Evolutionary conservation across 2,888 invertebrate species (phyloP), one percentile per base, ranked within the genome.

Genomic region (Volucella inanis): DNA sequence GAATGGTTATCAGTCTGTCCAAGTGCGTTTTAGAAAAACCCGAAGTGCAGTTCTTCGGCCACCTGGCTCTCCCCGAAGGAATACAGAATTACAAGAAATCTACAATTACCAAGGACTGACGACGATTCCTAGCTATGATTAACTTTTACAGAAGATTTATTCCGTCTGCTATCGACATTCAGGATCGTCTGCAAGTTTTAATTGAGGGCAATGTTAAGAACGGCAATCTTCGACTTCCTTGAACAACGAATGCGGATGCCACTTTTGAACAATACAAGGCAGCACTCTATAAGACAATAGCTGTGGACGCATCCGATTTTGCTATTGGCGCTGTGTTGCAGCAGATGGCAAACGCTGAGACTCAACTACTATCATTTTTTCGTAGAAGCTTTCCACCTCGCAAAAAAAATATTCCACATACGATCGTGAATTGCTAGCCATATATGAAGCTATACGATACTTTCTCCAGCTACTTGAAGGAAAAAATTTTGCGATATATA

Each of bases 21-120:
- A 87, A 87, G 47, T 87, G 82, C 2, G 41, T 75, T 1, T 79
- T 87, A 8, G 59, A 14, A 11, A 14, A 41, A 54, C 12, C n/a
- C 14, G 39, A 59, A 45, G 74, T 79, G 41, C 61, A 52, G 75
- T 74, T 74, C 31, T 38, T 64, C 18, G 15, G 38, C 22, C 50
- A 45, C 6, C 18, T 49, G 14, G 50, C 50, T 22, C 49, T 49
- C 15, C 10, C 18, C 2, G 18, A n/a, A 67, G 14, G 61, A 0
- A 77, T 72, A 22, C 18, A 22, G 18, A 3, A 22, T 2, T 22
- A 22, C 6, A 65, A 64, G 3, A 12, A 31, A 43, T 71, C 75
- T 15, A 8, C 8, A 14, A 50, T 9, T 14, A 47, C 39, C 3
- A 59, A 1, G 22, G 15, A 15, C 39, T 15, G 8, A 31, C n/a